Evolutionary conservation across 1,140 invertebrate species (phyloP), one percentile per base, ranked within the genome.

Genomic region (Chrysomallon squamiferum): DNA sequence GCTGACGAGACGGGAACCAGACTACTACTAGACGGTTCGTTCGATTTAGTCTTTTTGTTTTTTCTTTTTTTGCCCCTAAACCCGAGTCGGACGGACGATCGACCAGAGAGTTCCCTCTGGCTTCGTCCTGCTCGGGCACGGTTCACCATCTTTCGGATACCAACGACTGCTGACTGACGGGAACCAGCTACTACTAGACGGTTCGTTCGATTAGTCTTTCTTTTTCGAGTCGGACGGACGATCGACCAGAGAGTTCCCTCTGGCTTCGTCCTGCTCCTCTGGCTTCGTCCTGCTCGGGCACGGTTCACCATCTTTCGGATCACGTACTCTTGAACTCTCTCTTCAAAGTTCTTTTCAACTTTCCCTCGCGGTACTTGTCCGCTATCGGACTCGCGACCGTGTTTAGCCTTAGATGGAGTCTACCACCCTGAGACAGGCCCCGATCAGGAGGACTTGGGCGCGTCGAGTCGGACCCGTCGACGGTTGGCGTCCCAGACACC

Each of bases 271-370:
- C 38, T 45, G 45, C n/a, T 11, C 22, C 15, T 25, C 54, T 4
- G 7, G n/a, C 20, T 22, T n/a, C n/a, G n/a, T 18, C 22, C 45
- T 18, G 33, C 4, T 6, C 50, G 65, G 13, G 52, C 15, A 30
- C 45, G 64, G 47, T 35, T n/a, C n/a, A 41, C n/a, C n/a, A n/a
- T n/a, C n/a, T n/a, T n/a, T n/a, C 22, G 29, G 20, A 0, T 15
- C 3, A 27, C 2, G 90, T 90, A 90, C 91, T 92, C 85, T 92
- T 93, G 76, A 91, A 92, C 91, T 92, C 92, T 92, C 91, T 93
- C 88, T 92, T 92, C 91, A 93, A 91, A 92, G 92, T 93, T 92
- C 90, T 92, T 93, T 92, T 90, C 91, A 93, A 90, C 91, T 93
- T 93, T 93, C 91, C 92, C 90, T 93, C 91, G 91, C 92, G 90